Evolutionary conservation across 2,113 vertebrate species (phyloP), one percentile per base, ranked within the genome.

Genomic region (Bos javanicus): DNA sequence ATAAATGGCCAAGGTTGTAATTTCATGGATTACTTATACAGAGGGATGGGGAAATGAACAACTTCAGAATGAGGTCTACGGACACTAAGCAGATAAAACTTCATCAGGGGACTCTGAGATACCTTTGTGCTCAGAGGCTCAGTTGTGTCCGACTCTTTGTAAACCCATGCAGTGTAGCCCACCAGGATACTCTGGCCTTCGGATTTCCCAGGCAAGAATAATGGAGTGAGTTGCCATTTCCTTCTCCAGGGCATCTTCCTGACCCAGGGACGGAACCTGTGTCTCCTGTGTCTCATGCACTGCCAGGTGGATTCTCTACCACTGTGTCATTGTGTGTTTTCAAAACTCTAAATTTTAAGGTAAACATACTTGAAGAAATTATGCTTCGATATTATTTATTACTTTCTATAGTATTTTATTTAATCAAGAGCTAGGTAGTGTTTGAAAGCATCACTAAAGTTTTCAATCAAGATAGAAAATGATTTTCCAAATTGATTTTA

Each of bases 401-500:
- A 88, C 19, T 92, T 83, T 80, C 1, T 80, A 2, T 56, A 50
- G 28, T 95, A 59, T 87, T 87, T 76, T 82, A 56, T 91, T 83
- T 94, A 54, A 82, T 93, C 21, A 82, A 91, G 67, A 92, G 14
- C 5, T 57, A 5, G 50, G 36, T 28, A 67, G 90, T 84, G 9
- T 81, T 95, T 95, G 50, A 57, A 96, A 76, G 46, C 54, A 71
- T 60, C 43, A 54, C 17, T 60, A 11, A 76, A 33, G 15, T 91
- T 87, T 76, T 95, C 56, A 54, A 25, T 95, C 26, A 76, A 82
- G 48, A 54, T 46, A 92, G 23, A 93, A 89, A 60, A 64, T 76
- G 6, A 60, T 92, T 93, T 96, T 78, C 21, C 60, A 91, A 76
- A 85, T 36, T 71, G 48, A 57, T 90, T 95, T 94, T 91, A 80